These are phyloP conservation scores for Asobara japonica DNA, from an alignment of 1,140 invertebrate species.

Conservation along the genomic window DNA sequence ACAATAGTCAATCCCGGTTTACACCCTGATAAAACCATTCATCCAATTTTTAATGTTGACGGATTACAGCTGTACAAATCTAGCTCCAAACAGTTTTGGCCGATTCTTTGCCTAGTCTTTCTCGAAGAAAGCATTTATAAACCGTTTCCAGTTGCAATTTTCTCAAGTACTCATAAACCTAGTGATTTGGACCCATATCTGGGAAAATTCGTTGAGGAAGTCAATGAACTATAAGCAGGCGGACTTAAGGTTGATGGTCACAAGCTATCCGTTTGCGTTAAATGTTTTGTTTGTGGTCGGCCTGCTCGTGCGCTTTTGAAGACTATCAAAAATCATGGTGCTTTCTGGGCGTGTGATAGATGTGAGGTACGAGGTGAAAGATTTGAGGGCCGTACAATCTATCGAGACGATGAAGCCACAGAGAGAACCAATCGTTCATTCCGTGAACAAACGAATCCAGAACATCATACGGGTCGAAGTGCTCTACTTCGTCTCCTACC, in stretches of 20 bases:
- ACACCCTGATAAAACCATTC: conserved; percentile 13
- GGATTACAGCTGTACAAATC: conserved; percentile 24
- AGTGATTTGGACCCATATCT: conserved; percentile 18
- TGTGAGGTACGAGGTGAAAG: conserved; percentile 19
- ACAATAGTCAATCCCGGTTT: neutral
- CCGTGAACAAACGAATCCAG: neutral
- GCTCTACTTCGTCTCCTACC: conserved; percentile 5
- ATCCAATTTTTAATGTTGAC: conserved; percentile 27
- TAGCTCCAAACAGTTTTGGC: conserved; percentile 24
- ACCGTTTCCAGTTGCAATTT: conserved; percentile 30
- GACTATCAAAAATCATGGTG: conserved; percentile 18
- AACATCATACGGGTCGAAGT: conserved; percentile 27
- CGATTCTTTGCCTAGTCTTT: conserved; percentile 29
- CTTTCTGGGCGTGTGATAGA: conserved; percentile 20
- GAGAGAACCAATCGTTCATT: conserved; percentile 24
- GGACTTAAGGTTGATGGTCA: neutral
- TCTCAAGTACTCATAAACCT: conserved; percentile 28
- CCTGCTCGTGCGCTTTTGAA: conserved; percentile 28
- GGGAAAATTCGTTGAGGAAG: conserved; percentile 22
- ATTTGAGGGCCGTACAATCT: conserved; percentile 4
- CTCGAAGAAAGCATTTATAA: conserved; percentile 10
- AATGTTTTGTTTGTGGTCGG: conserved; percentile 24
- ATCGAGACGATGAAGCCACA: neutral
- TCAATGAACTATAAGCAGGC: conserved; percentile 1
- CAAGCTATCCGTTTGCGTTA: neutral